phyloP scores from a whole-genome alignment of 2,888 invertebrate species.

The Meteorus cinctellus region DNA sequence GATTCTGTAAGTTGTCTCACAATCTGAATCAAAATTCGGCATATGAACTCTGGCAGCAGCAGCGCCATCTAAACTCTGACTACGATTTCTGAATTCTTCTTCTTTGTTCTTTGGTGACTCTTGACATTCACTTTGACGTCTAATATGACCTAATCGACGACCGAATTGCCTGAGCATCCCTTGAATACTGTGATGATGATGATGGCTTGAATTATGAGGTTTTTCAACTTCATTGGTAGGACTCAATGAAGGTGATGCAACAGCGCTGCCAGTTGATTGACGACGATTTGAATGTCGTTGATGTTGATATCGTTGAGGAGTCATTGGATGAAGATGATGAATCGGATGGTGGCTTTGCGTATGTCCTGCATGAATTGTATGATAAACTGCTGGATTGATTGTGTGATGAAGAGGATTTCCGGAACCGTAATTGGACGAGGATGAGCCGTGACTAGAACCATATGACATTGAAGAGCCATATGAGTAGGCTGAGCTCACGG shows the following conservation, averaged over 20 bases:
- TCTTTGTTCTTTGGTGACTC: conserved; percentile 76
- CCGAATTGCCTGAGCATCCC: conserved; percentile 85
- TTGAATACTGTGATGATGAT: conserved; percentile 82
- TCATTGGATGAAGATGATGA: conserved; percentile 39
- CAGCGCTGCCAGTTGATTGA: conserved; percentile 50
- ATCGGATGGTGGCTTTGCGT: conserved; percentile 63
- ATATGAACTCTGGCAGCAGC: conserved; percentile 73
- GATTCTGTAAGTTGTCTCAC: conserved; percentile 87
- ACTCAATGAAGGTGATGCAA: conserved; percentile 62
- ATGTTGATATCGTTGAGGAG: conserved; percentile 58
- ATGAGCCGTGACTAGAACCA: conserved; percentile 61
- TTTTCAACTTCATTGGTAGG: conserved; percentile 64
- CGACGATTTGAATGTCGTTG: conserved; percentile 5
- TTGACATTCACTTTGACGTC: conserved; percentile 77
- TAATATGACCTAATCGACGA: conserved; percentile 84
- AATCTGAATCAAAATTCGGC: conserved; percentile 79
- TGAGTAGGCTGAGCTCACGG: conserved; percentile 68
- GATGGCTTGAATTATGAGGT: conserved; percentile 76
- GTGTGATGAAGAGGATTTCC: conserved; percentile 65
- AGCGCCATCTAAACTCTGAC: conserved; percentile 84
- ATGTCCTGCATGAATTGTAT: conserved; percentile 66
- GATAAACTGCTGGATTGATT: conserved; percentile 68
- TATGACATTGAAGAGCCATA: conserved; percentile 62
- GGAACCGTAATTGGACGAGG: conserved; percentile 75
- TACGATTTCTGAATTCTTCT: conserved; percentile 84